A percentile compares a stretch with the other conserved stretches of the same genome.
phyloP scores from a whole-genome alignment of 2,888 invertebrate species.

The Dryomyza anilis region DNA sequence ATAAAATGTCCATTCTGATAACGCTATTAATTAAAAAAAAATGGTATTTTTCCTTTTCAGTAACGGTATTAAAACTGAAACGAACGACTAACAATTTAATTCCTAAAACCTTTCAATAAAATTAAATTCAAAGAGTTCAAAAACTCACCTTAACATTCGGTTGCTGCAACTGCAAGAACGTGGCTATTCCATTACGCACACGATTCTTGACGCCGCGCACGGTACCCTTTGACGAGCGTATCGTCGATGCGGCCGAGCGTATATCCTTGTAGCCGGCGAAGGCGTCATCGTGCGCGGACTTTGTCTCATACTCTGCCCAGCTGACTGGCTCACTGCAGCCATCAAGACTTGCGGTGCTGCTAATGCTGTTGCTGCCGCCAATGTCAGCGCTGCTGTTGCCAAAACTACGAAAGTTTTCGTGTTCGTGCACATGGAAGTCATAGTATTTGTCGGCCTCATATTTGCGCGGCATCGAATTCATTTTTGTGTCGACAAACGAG shows the following conservation, averaged over 20 bases:
- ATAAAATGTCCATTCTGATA: no score
- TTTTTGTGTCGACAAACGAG: conserved; percentile 45
- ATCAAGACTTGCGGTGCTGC: conserved; percentile 12
- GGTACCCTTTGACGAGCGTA: conserved; percentile 89
- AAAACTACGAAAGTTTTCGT: conserved; percentile 50
- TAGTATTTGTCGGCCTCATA: conserved; percentile 81
- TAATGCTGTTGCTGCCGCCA: conserved; percentile 20
- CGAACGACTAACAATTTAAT: no score
- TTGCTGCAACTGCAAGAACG: conserved; percentile 85
- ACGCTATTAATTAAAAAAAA: no score
- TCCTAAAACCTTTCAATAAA: no score
- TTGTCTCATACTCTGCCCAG: conserved; percentile 41
- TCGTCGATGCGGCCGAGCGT: conserved; percentile 73
- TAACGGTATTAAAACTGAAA: no score
- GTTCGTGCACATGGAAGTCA: conserved; percentile 81
- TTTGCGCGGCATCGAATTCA: conserved; percentile 52
- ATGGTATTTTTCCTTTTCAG: no score
- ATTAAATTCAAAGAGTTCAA: no score
- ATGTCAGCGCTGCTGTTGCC: conserved; percentile 34
- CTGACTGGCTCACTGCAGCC: conserved; percentile 30
- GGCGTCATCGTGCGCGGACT: conserved; percentile 65
- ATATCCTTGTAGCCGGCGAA: conserved; percentile 83
- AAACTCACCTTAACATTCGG: conserved; percentile 77
- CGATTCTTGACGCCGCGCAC: conserved; percentile 93
- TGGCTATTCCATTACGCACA: conserved; percentile 91